These are phyloP conservation scores for Trypoxylon attenuatum DNA, from an alignment of 2,888 invertebrate genomes.

Conservation along the genomic window DNA sequence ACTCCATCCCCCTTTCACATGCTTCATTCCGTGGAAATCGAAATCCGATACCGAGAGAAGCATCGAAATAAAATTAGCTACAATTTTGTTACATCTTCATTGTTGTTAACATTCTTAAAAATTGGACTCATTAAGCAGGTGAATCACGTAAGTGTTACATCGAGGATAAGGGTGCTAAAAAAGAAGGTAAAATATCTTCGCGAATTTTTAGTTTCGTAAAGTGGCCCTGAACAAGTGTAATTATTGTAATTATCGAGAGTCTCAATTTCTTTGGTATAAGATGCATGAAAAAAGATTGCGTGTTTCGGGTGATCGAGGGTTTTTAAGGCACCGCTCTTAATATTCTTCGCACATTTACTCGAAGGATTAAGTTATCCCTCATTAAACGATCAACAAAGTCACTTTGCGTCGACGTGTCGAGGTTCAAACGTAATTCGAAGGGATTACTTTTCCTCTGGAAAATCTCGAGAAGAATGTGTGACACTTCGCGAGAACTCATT, in stretches of 20 bases:
- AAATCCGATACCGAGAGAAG: too few species aligned
- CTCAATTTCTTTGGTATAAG: conserved; percentile 13
- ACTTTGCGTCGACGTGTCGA: too few species aligned
- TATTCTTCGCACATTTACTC: not conserved
- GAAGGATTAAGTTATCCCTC: not conserved
- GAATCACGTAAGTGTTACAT: too few species aligned
- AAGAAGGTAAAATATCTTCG: not conserved
- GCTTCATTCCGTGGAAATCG: too few species aligned
- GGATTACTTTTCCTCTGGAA: too few species aligned
- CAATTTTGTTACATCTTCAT: too few species aligned
- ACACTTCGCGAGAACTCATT: not conserved
- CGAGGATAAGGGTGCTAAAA: too few species aligned
- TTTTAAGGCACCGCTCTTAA: not conserved
- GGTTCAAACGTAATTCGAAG: too few species aligned
- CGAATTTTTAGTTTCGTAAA: conserved; percentile 4
- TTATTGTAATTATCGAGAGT: conserved; percentile 27
- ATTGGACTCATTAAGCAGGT: too few species aligned
- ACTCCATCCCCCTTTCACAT: too few species aligned
- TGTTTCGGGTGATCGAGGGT: not conserved
- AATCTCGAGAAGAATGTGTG: not conserved
- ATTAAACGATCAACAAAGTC: not conserved
- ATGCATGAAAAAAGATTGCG: conserved; percentile 1
- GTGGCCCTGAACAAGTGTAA: conserved; percentile 12
- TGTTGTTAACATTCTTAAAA: too few species aligned
- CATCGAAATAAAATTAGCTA: too few species aligned